Percentiles rank a stretch among this genome's conserved stretches.
Conservation (phyloP, 2,888 invertebrate genomes). For the Teleiodes luculella region DNA sequence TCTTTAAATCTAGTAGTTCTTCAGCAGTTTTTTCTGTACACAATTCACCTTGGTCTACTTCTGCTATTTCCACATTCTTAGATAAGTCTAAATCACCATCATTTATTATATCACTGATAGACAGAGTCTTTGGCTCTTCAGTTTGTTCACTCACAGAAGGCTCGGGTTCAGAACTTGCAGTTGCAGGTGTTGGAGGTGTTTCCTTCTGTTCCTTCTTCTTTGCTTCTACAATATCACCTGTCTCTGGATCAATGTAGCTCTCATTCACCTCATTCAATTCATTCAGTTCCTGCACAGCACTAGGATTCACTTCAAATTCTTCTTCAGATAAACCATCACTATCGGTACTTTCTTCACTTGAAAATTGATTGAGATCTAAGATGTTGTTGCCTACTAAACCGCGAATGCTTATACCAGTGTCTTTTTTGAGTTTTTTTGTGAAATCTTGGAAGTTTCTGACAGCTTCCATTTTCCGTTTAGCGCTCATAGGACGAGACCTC, state of each 20-base stretch:
- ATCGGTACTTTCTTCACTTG: constrained; percentile 67
- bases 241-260: constrained; percentile 74
- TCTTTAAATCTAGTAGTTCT: constrained; percentile 61
- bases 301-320: constrained; percentile 71
- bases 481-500: constrained; percentile 64
- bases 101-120: constrained; percentile 71
- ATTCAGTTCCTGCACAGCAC: constrained; percentile 65
- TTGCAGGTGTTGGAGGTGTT: constrained; percentile 24
- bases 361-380: constrained; percentile 70
- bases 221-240: constrained; percentile 66
- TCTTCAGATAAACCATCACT: constrained; percentile 74
- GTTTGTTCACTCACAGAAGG: constrained; percentile 19
- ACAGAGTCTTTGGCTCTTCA: constrained; percentile 61
- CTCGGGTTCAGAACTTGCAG: constrained; percentile 19
- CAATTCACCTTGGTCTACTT: constrained; percentile 65
- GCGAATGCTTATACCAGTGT: constrained; percentile 71
- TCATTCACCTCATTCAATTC: constrained; percentile 66
- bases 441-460: constrained; percentile 73
- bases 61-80: constrained; percentile 72
- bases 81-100: constrained; percentile 61
- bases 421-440: constrained; percentile 74
- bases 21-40: constrained; percentile 65
- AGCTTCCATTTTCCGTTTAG: constrained; percentile 74
- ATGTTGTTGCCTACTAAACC: constrained; percentile 71
- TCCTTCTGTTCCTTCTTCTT: constrained; percentile 33